Percentiles rank a stretch among this genome's conserved stretches.
These are phyloP conservation scores for Cyanoderma ruficeps DNA, from an alignment of 2,113 vertebrate species.

Conservation along the genomic window DNA sequence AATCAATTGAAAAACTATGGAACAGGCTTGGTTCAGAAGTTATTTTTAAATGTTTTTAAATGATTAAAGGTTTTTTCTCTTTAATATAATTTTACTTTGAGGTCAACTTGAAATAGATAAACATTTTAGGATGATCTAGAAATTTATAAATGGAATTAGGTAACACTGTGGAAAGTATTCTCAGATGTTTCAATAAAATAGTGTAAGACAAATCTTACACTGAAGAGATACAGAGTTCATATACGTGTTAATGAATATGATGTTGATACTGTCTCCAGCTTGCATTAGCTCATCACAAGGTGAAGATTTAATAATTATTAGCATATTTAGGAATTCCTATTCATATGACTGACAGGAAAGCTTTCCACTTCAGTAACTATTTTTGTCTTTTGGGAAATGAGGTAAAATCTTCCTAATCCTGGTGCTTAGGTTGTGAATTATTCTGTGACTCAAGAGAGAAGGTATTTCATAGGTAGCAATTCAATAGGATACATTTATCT, in stretches of 20 bases:
- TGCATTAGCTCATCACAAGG: not conserved
- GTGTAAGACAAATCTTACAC: not conserved
- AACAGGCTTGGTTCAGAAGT: not conserved
- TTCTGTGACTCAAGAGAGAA: not conserved
- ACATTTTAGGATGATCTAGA: not conserved
- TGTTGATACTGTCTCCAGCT: not conserved
- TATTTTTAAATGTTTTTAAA: not conserved
- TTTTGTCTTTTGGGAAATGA: conserved; percentile 27
- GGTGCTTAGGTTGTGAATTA: not conserved
- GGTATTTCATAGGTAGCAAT: not conserved
- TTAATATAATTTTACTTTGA: not conserved
- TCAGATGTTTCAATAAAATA: not conserved
- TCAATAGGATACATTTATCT: not conserved
- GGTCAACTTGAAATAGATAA: not conserved
- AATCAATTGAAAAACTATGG: not conserved
- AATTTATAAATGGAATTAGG: not conserved
- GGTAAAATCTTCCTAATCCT: conserved; percentile 31
- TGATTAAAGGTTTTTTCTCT: not conserved
- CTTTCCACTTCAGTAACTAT: not conserved
- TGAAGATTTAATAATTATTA: conserved; percentile 13
- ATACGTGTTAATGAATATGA: not conserved
- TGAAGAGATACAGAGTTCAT: not conserved
- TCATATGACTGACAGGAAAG: not conserved
- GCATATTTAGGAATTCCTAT: not conserved
- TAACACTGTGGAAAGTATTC: not conserved